Percentiles rank a stretch among this genome's conserved stretches.
phyloP scores from a whole-genome alignment of 2,113 vertebrate species.

The Pseudolaguvia tuberculata region DNA sequence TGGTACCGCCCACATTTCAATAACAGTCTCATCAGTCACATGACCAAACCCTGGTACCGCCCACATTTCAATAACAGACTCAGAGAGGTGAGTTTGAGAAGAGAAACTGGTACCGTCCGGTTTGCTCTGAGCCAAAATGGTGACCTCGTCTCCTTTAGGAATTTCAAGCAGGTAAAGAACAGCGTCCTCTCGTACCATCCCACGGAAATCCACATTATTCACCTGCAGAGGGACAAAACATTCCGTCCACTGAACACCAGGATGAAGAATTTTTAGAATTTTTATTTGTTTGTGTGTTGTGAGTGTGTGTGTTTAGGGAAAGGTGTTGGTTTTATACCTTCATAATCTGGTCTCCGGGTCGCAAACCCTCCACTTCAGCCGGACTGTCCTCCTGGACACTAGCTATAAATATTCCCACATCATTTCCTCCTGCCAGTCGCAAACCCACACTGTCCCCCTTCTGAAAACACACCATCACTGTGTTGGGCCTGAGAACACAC shows the following conservation, averaged over 20 bases:
- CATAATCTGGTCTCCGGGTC: conserved; percentile 89
- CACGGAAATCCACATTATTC: conserved; percentile 89
- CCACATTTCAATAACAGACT: no score
- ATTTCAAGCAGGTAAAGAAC: conserved; percentile 91
- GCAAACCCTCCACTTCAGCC: conserved; percentile 85
- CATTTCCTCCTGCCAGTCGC: conserved; percentile 90
- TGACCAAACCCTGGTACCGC: no score
- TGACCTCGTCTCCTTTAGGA: conserved; percentile 90
- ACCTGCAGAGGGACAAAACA: conserved; percentile 67
- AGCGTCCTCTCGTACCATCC: no score
- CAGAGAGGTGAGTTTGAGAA: no score
- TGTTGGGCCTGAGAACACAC: conserved; percentile 72
- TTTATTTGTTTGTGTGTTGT: background rate
- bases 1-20: no score
- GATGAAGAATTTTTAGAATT: background rate
- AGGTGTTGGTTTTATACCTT: conserved; percentile 70
- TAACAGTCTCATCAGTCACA: no score
- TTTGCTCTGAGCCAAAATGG: conserved; percentile 90
- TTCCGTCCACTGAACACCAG: background rate
- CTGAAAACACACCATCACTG: conserved; percentile 88
- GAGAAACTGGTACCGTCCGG: no score
- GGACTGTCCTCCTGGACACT: conserved; percentile 94
- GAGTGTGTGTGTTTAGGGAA: no score
- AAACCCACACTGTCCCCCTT: conserved; percentile 93
- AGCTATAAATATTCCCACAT: conserved; percentile 94